These are phyloP conservation scores for Drosophila bipectinata DNA, from an alignment of 1,140 invertebrate species.

Conservation along the genomic window DNA sequence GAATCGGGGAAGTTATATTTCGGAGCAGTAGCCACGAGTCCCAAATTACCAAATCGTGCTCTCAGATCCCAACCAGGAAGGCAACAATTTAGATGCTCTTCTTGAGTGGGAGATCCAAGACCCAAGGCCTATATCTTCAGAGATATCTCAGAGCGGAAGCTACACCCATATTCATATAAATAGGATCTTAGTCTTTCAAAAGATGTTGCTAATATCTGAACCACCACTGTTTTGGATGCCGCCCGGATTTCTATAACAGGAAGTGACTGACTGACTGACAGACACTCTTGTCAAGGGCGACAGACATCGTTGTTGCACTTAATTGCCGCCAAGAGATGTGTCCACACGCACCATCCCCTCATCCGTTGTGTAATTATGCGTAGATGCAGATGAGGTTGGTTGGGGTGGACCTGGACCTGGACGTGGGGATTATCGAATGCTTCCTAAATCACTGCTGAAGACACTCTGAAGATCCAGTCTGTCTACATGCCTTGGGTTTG, in stretches of 20 bases:
- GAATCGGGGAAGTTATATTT: constrained; percentile 34
- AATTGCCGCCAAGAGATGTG: constrained; percentile 66
- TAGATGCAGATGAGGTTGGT: constrained; percentile 57
- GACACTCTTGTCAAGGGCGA: constrained; percentile 55
- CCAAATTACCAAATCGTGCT: constrained; percentile 73
- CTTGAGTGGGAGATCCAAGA: constrained; percentile 11
- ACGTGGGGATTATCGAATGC: too few relatives aligned
- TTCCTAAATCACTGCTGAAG: constrained; percentile 32
- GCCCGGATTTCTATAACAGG: constrained; percentile 73
- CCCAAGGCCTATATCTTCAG: too few relatives aligned
- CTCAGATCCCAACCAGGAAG: constrained; percentile 52
- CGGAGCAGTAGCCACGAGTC: constrained; percentile 46
- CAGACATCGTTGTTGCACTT: constrained; percentile 48
- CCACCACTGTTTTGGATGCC: constrained; percentile 47
- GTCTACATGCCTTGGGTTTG: background rate
- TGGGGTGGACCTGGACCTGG: constrained; percentile 29
- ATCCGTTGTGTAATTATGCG: constrained; percentile 60
- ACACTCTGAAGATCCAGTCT: constrained; percentile 42
- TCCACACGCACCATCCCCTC: constrained; percentile 48
- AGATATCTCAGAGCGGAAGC: constrained; percentile 40
- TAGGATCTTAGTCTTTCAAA: background rate
- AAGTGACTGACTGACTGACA: constrained; percentile 69
- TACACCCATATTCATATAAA: background rate
- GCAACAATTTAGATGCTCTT: constrained; percentile 51
- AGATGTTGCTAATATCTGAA: background rate